A percentile compares a stretch with the other conserved stretches of the same genome.
Evolutionary conservation across 1,140 invertebrate species (phyloP).

Genomic region (Drosophila burlai): DNA sequence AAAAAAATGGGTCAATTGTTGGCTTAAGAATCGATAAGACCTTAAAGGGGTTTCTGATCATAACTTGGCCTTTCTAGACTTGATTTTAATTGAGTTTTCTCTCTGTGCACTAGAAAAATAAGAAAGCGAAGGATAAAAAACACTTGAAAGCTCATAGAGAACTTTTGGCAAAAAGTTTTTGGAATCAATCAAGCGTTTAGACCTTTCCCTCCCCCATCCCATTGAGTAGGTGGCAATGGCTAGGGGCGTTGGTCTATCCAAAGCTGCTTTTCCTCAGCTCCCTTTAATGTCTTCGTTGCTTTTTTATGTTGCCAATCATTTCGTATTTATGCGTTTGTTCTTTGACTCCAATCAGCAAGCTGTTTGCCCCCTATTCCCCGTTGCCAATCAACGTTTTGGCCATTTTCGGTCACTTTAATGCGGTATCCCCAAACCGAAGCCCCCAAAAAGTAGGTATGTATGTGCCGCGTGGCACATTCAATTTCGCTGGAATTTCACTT

Average conservation of each 20-base stretch:
- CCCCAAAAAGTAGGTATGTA: not conserved
- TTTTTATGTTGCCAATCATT: constrained; percentile 76
- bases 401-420: constrained; percentile 59
- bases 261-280: constrained; percentile 6
- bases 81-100: not conserved
- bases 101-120: constrained; percentile 1
- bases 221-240: constrained; percentile 60
- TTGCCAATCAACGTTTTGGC: constrained; percentile 67
- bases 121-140: constrained; percentile 24
- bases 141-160: constrained; percentile 53
- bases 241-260: constrained; percentile 2
- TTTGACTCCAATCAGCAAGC: constrained; percentile 52
- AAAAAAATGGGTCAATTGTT: too few relatives aligned
- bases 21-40: too few relatives aligned
- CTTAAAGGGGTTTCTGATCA: too few relatives aligned
- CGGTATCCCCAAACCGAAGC: constrained; percentile 10
- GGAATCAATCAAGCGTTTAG: constrained; percentile 75
- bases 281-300: constrained; percentile 24
- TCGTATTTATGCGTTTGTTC: constrained; percentile 78
- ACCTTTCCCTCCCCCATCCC: constrained; percentile 13
- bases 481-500: constrained; percentile 53
- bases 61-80: not conserved
- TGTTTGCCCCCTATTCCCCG: constrained; percentile 25
- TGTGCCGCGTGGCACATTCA: constrained; percentile 24
- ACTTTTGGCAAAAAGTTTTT: constrained; percentile 70